Evolutionary conservation across 2,888 invertebrate genomes (phyloP), one percentile per base, ranked within the genome.

Genomic region (Xestobium rufovillosum): DNA sequence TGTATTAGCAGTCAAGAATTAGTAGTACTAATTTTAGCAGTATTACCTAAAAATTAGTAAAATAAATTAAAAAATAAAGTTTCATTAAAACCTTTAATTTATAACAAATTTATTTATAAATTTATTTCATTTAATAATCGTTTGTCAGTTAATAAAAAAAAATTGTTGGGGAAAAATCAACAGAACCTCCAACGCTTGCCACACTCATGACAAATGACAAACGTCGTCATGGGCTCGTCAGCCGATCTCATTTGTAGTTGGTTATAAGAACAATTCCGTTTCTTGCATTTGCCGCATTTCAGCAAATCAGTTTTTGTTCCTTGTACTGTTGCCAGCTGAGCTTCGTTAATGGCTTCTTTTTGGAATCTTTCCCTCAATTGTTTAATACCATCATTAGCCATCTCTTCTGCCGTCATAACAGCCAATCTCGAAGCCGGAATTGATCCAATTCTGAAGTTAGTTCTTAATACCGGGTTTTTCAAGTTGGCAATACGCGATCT

Each of bases 211-310:
- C 95, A 95, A 60, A 86, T 75, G 26, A 92, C 92, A 68, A 96
- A 95, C 1, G 95, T 95, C 27, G 95, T 96, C 95, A 96, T 96
- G 41, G 95, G 95, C 73, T 96, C 95, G 76, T 96, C 95, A 58
- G 95, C 86, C 61, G 90, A 90, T 61, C 94, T 78, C 1, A 94
- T 95, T 67, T 95, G 94, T 41, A 92, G 75, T 72, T 95, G 95
- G 63, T 88, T 95, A 68, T 95, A 95, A 26, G 94, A 91, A 69
- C 92, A 92, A 63, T 92, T 87, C 55, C 84, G 81, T 70, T 91
- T 83, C 68, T 85, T 83, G 70, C 94, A 94, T 65, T 89, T 90
- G 46, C 88, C 90, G 62, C 94, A 95, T 62, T 92, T 94, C 42
- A 95, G 80, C 66, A 95, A 74, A 63, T 91, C 91, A 41, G 94